Percentiles rank a stretch among this genome's conserved stretches.
Evolutionary conservation across 2,888 invertebrate species (phyloP).

Genomic region (Macaria liturata): DNA sequence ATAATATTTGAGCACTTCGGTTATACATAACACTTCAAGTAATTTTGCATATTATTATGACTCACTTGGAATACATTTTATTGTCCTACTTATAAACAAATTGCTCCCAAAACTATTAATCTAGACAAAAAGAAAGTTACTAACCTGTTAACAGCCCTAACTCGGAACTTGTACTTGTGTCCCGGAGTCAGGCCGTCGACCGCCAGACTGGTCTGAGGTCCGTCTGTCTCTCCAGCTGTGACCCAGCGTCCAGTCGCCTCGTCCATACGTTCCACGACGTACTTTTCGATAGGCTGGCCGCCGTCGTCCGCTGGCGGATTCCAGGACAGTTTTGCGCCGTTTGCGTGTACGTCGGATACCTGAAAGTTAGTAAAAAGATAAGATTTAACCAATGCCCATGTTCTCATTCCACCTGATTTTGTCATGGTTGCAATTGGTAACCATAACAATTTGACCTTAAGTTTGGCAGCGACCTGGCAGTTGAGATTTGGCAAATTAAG

Average conservation of each 20-base stretch:
- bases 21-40: too few relatives aligned
- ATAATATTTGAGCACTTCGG: too few relatives aligned
- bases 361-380: slow-evolving; percentile 28
- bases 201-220: slow-evolving; percentile 89
- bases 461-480: too few relatives aligned
- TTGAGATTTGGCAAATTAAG: too few relatives aligned
- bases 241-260: slow-evolving; percentile 97
- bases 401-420: too few relatives aligned
- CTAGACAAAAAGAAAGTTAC: slow-evolving; percentile 8
- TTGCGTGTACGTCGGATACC: slow-evolving; percentile 92
- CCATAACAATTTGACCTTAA: too few relatives aligned
- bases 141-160: slow-evolving; percentile 95
- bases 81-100: too few relatives aligned
- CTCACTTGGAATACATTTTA: too few relatives aligned
- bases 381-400: too few relatives aligned
- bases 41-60: too few relatives aligned
- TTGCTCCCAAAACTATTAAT: too few relatives aligned
- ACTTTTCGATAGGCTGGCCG: slow-evolving; percentile 95
- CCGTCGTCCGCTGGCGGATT: slow-evolving; percentile 97
- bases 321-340: slow-evolving; percentile 96
- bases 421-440: too few relatives aligned
- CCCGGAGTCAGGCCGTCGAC: slow-evolving; percentile 95
- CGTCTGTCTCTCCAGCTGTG: slow-evolving; percentile 95
- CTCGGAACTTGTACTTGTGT: slow-evolving; percentile 98
- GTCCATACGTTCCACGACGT: slow-evolving; percentile 97